phyloP scores from a whole-genome alignment of 2,797 vertebrate species.

The Chaetodon trifasciatus region DNA sequence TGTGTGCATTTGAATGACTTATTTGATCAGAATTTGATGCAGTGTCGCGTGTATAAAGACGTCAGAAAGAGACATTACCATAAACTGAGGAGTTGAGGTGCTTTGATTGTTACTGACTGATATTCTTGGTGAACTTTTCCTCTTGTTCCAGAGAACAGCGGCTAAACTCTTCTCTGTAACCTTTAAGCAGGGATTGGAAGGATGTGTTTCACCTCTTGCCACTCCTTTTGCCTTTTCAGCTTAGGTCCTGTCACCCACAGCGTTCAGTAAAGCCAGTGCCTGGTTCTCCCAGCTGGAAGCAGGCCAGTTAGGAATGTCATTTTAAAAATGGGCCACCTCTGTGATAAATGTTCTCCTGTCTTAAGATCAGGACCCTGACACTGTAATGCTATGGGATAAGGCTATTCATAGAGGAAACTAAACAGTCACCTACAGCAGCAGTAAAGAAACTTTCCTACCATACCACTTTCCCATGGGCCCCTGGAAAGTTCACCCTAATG shows the following conservation, averaged over 20 bases:
- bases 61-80: conserved; percentile 39
- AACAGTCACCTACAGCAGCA: conserved; percentile 28
- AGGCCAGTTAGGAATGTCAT: conserved; percentile 64
- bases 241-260: conserved; percentile 43
- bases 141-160: conserved; percentile 44
- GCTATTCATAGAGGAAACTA: conserved; percentile 62
- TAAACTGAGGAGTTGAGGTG: conserved; percentile 22
- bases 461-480: conserved; percentile 11
- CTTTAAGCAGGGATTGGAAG: conserved; percentile 61
- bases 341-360: conserved; percentile 76
- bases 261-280: conserved; percentile 31
- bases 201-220: conserved; percentile 60
- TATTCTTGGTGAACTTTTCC: conserved; percentile 59
- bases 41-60: conserved; percentile 27
- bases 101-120: conserved; percentile 62
- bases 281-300: conserved; percentile 52
- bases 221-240: conserved; percentile 51
- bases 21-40: conserved; percentile 60
- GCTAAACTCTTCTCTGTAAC: conserved; percentile 61
- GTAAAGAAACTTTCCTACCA: conserved; percentile 45
- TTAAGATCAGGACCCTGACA: conserved; percentile 69
- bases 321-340: conserved; percentile 58
- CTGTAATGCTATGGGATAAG: conserved; percentile 56
- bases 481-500: not conserved
- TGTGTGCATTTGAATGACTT: conserved; percentile 56